Base-by-base conservation (phyloP, 2,888 invertebrate genomes). In the Dryococelus australis region DNA sequence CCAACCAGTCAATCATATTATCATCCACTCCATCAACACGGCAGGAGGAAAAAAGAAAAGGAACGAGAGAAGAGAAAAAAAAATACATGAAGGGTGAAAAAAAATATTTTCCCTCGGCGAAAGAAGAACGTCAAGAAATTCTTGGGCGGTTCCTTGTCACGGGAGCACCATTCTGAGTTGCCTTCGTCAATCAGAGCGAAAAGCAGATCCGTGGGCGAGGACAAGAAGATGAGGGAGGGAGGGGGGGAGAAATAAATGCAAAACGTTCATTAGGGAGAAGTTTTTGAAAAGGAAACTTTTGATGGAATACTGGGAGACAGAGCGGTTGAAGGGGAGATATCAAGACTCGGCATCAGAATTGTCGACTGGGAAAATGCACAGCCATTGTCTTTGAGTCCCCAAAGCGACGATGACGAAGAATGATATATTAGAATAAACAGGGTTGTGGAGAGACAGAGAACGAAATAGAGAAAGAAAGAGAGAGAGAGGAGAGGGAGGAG, bases 251-350 rank as follows among this genome's bases (percentile, higher is more conserved):
- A 81, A 81, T 35, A 85, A 87, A 87, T 81, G 86, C 86, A 85
- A 87, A 89, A 90, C 90, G 89, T 90, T 90, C 90, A 90, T 90
- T 90, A 90, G 88, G 88, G 87, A 65, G 65, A 90, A 90, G 89
- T 89, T 89, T 81, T 88, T 86, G 87, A 89, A 89, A 88, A 89
- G 90, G 91, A 91, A 90, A 90, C 90, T 89, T 87, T 85, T 87
- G 84, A 85, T 87, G 87, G 65, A 65, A 65, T 85, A 84, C 51
- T 79, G 47, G 84, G 85, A 85, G 85, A 87, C 85, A 85, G 85
- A 87, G 87, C 85, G 24, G 65, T 65, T 65, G 65, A 65, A 65
- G 65, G 20, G 65, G 27, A 6, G 81, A 27, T 81, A 81, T 81
- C 81, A 81, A 27, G 28, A 4, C 81, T 27, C 65, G 81, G 28